phyloP scores from a whole-genome alignment of 2,113 vertebrate genomes.

The Sinocyclocheilus anophthalmus region DNA sequence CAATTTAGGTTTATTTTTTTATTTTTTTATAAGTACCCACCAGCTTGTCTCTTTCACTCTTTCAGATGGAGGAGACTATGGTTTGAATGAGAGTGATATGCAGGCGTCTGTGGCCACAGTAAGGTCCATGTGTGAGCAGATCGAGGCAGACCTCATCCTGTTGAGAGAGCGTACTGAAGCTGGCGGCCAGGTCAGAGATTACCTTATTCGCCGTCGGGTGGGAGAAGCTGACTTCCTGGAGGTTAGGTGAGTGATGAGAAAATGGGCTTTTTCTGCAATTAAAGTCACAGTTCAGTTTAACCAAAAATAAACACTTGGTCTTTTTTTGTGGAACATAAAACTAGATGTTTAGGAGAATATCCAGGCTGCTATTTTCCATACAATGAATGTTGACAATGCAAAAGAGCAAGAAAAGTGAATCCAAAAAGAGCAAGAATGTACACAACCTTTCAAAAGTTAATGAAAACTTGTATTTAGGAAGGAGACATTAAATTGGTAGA shows the following conservation, averaged over 20 bases:
- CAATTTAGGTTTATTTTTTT: too few species aligned
- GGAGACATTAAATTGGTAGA: background rate
- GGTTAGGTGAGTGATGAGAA: constrained; percentile 85
- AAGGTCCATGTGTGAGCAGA: constrained; percentile 92
- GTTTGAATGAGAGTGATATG: constrained; percentile 92
- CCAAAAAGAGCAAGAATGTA: background rate
- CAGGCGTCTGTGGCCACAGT: constrained; percentile 93
- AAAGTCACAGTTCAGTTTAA: too few species aligned
- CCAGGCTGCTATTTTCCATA: background rate
- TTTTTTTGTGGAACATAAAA: background rate
- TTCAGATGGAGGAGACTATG: constrained; percentile 94
- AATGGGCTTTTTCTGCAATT: too few species aligned
- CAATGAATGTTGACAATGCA: background rate
- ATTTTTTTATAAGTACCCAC: background rate
- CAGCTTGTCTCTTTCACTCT: background rate
- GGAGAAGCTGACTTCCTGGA: constrained; percentile 98
- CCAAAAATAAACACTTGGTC: background rate
- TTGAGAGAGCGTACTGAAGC: constrained; percentile 90
- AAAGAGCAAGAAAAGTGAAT: background rate
- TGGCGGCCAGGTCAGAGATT: constrained; percentile 90
- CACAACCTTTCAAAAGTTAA: background rate
- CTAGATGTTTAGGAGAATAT: background rate
- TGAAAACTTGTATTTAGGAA: background rate
- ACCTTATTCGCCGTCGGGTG: constrained; percentile 91
- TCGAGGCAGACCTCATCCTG: constrained; percentile 90